Percentiles rank a stretch among this genome's conserved stretches.
These are phyloP conservation scores for Nixonia krombeini DNA, from an alignment of 1,140 invertebrate species.

Conservation along the genomic window DNA sequence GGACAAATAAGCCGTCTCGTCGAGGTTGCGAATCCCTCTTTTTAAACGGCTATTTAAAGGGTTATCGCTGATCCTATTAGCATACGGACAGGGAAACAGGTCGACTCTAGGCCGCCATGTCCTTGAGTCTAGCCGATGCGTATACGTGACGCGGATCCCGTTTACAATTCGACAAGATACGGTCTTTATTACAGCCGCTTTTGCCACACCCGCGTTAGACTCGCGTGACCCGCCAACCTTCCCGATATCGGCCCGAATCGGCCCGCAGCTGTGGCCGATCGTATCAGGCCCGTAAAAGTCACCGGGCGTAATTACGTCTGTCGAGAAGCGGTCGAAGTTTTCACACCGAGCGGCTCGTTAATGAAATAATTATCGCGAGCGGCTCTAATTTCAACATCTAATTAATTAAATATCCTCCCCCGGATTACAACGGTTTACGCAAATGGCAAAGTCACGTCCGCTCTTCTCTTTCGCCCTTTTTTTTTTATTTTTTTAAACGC, in stretches of 20 bases:
- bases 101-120: background rate
- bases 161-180: constrained; percentile 32
- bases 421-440: no score
- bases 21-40: constrained; percentile 21
- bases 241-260: constrained; percentile 21
- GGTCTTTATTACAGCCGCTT: constrained; percentile 47
- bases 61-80: constrained; percentile 37
- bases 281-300: background rate
- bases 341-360: background rate
- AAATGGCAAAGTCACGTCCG: no score
- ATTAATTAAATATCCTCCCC: no score
- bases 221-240: constrained; percentile 47
- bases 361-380: background rate
- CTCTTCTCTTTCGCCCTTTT: no score
- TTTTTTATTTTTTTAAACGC: no score
- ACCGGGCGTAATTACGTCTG: background rate
- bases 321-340: background rate
- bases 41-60: constrained; percentile 55
- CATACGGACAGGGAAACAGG: constrained; percentile 6
- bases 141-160: background rate
- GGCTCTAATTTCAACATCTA: no score
- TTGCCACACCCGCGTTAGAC: constrained; percentile 50
- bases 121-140: background rate
- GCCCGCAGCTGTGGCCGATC: background rate
- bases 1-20: constrained; percentile 10